A percentile compares a stretch with the other conserved stretches of the same genome.
These are phyloP conservation scores for Prionace glauca DNA, from an alignment of 2,797 vertebrate species.

Conservation along the genomic window DNA sequence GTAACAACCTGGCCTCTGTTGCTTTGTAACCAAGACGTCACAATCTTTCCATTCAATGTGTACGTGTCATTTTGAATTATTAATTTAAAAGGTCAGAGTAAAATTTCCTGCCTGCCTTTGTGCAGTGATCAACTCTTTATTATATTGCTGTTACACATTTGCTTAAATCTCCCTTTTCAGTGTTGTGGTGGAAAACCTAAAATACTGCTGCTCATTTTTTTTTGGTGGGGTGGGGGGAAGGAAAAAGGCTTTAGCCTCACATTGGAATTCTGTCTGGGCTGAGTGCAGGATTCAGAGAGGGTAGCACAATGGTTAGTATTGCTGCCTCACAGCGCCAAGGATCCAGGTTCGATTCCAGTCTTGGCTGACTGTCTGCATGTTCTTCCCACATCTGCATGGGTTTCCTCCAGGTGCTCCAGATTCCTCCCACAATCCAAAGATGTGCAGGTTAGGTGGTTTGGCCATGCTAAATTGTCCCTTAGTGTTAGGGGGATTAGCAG, in stretches of 20 bases:
- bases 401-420: no score
- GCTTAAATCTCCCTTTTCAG: neutral
- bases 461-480: no score
- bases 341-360: no score
- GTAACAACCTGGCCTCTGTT: no score
- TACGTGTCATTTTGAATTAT: neutral
- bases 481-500: no score
- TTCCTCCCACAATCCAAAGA: no score
- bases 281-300: neutral
- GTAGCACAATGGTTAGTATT: no score
- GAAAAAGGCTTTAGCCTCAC: neutral
- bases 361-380: no score
- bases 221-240: neutral
- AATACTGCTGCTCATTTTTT: neutral
- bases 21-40: neutral
- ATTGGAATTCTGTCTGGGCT: neutral
- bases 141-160: neutral
- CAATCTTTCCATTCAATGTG: neutral
- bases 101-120: neutral
- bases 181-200: neutral
- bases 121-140: neutral
- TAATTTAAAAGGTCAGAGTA: neutral
- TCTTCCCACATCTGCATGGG: no score
- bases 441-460: no score
- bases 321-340: no score